A percentile compares a stretch with the other conserved stretches of the same genome.
Evolutionary conservation across 2,888 invertebrate species (phyloP).

Genomic region (Lochmaea crataegi): DNA sequence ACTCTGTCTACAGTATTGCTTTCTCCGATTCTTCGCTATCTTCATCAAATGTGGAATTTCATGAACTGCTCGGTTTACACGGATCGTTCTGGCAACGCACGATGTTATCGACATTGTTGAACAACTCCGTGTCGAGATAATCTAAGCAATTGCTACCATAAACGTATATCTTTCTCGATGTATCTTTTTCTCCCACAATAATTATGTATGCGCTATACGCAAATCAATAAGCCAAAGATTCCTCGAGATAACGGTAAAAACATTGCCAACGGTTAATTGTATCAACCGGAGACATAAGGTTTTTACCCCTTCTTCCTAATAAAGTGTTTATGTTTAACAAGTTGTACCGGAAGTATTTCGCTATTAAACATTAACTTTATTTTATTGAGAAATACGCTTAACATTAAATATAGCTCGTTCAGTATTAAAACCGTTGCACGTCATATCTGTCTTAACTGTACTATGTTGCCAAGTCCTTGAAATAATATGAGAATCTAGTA

Average conservation of each 20-base stretch:
- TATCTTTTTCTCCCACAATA: conserved; percentile 40
- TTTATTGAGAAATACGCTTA: too few species aligned
- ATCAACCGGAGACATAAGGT: background rate
- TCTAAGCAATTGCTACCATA: conserved; percentile 45
- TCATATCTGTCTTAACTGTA: too few species aligned
- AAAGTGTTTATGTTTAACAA: background rate
- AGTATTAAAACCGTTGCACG: too few species aligned
- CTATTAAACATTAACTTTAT: too few species aligned
- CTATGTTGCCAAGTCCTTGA: too few species aligned
- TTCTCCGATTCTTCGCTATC: conserved; percentile 30
- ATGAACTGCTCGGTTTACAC: conserved; percentile 36
- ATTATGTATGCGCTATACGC: conserved; percentile 32
- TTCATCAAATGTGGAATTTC: conserved; percentile 32
- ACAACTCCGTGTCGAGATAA: conserved; percentile 45
- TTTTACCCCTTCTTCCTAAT: background rate
- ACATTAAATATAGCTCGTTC: too few species aligned
- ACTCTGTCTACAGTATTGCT: conserved; percentile 19
- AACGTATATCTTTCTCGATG: conserved; percentile 45
- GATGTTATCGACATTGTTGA: conserved; percentile 44
- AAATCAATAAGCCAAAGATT: conserved; percentile 31
- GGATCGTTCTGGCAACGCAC: conserved; percentile 35
- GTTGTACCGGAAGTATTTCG: background rate
- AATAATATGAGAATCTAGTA: too few species aligned
- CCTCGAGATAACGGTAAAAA: conserved; percentile 14
- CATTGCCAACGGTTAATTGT: conserved; percentile 14